Conservation (phyloP, 2,888 invertebrate species). For the Chrysotoxum bicinctum region DNA sequence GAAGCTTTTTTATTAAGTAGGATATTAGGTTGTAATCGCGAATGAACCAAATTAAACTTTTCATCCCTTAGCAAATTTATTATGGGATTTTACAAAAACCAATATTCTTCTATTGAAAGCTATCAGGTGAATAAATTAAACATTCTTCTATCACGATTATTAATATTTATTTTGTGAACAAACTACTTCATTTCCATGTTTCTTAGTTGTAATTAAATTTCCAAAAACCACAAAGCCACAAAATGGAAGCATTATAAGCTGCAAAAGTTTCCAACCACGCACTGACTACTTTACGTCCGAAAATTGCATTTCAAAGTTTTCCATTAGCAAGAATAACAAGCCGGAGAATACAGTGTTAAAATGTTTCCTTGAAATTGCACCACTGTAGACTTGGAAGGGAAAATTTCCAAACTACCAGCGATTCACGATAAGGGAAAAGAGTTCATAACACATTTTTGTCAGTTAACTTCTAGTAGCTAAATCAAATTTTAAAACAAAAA, state of each 20-base stretch:
- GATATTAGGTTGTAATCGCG: too few relatives aligned
- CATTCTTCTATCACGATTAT: background rate
- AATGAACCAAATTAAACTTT: too few relatives aligned
- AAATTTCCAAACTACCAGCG: background rate
- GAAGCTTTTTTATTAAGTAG: too few relatives aligned
- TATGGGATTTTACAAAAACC: too few relatives aligned
- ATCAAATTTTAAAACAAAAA: background rate
- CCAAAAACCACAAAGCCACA: background rate
- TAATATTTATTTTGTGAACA: background rate
- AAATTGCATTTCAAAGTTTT: slow-evolving; percentile 16
- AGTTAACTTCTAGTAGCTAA: background rate
- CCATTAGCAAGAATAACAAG: slow-evolving; percentile 5
- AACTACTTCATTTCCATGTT: background rate
- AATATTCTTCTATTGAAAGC: too few relatives aligned
- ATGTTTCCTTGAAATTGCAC: background rate
- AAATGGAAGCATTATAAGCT: slow-evolving; percentile 9
- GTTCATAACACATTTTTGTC: background rate
- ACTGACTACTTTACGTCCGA: background rate
- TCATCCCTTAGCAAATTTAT: too few relatives aligned
- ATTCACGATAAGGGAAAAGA: background rate
- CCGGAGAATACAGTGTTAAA: background rate
- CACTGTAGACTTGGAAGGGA: background rate
- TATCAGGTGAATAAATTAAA: too few relatives aligned
- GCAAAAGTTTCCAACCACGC: background rate
- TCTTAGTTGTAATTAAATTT: background rate